Base-by-base conservation (phyloP, 2,113 vertebrate species). In the Acrocephalus arundinaceus region DNA sequence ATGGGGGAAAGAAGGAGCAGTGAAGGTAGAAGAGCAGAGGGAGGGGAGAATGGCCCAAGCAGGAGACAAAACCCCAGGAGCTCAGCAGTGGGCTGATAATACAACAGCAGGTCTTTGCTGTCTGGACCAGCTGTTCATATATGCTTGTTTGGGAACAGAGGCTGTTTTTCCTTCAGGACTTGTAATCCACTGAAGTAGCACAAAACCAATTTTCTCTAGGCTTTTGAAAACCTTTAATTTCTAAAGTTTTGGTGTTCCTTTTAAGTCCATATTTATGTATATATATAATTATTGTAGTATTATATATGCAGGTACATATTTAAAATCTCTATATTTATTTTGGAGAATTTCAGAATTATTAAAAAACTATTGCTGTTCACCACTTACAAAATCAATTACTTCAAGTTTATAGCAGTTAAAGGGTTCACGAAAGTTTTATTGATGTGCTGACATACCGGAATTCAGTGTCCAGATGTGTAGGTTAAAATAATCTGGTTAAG, bases 71-170 rank as follows among this genome's bases (percentile, higher is more conserved):
- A 77, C 71, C 35, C 13, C 13, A 52, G 58, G 59, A 83, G 68
- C 83, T 93, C 66, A 88, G 11, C 49, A 70, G 81, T 20, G 75
- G 63, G 55, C 68, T 85, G 46, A 21, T 78, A 43, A 72, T 35
- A 75, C 52, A 83, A 67, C 93, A 90, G 90, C 87, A 95, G 90
- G 67, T 83, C 71, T 85, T 68, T 77, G 55, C 93, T 6, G 2
- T 43, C 82, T 88, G 82, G 39, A 71, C 87, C 95, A 96, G 94
- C 95, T 97, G 95, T 96, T 94, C 78, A 3, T 77, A 4, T 33
- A 7, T 31, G 39, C 75, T 68, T 85, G 85, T 94, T 92, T 90
- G 90, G 79, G 79, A 86, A 54, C 49, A 88, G 83, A 70, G 66
- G 68, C 88, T 90, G 45, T 37, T 91, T 90, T 90, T 77, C 61